Conservation (phyloP, 2,113 vertebrate species). For the Neofelis nebulosa region DNA sequence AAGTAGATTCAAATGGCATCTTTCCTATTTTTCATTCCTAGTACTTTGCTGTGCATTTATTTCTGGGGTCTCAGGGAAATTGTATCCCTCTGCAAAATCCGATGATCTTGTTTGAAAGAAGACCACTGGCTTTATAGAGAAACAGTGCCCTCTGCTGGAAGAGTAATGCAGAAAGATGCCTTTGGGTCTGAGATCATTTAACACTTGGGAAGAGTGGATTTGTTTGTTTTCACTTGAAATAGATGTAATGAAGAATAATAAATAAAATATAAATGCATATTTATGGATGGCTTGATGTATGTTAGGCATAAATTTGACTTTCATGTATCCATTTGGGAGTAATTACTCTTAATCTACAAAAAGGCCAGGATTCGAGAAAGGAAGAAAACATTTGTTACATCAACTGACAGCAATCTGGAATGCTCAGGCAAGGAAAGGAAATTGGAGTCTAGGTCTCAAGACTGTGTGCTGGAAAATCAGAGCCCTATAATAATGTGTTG, state of each 20-base stretch:
- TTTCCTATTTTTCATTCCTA: not conserved
- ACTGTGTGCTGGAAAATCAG: conserved; percentile 27
- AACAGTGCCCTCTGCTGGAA: conserved; percentile 86
- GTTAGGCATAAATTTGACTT: conserved; percentile 57
- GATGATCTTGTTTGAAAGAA: rapidly evolving
- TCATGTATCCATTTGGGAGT: conserved; percentile 70
- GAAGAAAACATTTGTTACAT: conserved; percentile 60
- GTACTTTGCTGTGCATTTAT: not conserved
- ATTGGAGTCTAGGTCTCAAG: conserved; percentile 54
- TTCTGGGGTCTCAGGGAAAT: not conserved
- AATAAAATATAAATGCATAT: conserved; percentile 73
- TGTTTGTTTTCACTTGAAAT: conserved; percentile 75
- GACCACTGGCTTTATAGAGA: conserved; percentile 69
- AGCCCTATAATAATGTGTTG: conserved; percentile 14
- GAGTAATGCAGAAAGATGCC: not conserved
- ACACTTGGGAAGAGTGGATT: not conserved
- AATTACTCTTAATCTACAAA: conserved; percentile 72
- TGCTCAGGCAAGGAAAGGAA: conserved; percentile 32
- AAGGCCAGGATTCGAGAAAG: conserved; percentile 60
- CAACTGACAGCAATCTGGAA: conserved; percentile 59
- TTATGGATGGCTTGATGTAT: conserved; percentile 59
- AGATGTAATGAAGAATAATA: conserved; percentile 81
- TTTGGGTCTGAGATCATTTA: not conserved
- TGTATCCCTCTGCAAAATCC: not conserved
- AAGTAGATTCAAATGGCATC: not conserved